Base-by-base conservation (phyloP, 2,888 invertebrate genomes). In the Mimas tiliae region DNA sequence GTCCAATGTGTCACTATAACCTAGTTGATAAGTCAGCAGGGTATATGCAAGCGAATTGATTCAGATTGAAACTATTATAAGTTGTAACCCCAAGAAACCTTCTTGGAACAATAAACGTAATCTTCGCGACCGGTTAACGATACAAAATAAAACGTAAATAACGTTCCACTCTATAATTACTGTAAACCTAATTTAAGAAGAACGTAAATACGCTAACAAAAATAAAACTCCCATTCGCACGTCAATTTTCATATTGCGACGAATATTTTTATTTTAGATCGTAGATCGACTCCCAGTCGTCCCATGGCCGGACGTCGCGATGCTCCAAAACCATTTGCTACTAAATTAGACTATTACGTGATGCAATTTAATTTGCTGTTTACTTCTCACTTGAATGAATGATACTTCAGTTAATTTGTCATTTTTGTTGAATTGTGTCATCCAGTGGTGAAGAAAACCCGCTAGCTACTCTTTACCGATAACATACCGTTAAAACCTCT, bases 261-360 rank as follows among this genome's bases (percentile, higher is more conserved):
- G 8, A 55, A 55, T 14, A 38, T 38, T 55, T 55, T 38, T 55
- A 38, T 55, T 55, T 55, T 38, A 1, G 8, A 55, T 34, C 55
- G 34, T 55, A 55, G 16, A 50, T 9, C 6, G 55, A 9, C 34
- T 38, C n/a, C 53, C 33, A 34, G 34, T 16, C 4, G 55, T 55
- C 55, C 33, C 16, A 38, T 55, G 55, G 55, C 52, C 38, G 55
- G 55, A 55, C 38, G 55, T 55, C 21, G 27, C 12, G 52, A 52
- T 12, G 14, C 52, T 34, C 34, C 55, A 16, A 53, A 55, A 55
- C 16, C 34, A 55, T 3, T 16, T 16, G 16, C 34, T 14, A 55
- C 55, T n/a, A 55, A 55, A 33, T 55, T 55, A 55, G 55, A 55
- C 9, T 38, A 9, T 38, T 16, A 19, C 19, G 42, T 16, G 42